These are phyloP conservation scores for Osedax fenrisi DNA, from an alignment of 2,888 invertebrate genomes.

Conservation along the genomic window DNA sequence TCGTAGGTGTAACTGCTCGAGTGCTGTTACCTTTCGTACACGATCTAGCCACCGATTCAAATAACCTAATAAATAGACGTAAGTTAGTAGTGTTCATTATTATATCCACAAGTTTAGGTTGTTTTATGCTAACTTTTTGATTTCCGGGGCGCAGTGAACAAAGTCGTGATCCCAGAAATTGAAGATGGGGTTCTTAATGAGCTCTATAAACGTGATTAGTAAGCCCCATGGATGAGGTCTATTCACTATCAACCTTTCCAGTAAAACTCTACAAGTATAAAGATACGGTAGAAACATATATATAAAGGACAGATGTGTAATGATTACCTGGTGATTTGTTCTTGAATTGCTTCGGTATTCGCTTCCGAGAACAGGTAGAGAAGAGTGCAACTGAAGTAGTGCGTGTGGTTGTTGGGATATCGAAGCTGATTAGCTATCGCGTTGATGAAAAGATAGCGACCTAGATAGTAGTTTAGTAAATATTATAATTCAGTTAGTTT, in stretches of 20 bases:
- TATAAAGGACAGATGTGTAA: no score
- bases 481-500: no score
- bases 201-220: conserved; percentile 92
- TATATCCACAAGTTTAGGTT: not conserved
- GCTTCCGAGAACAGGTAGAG: conserved; percentile 93
- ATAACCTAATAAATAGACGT: conserved; percentile 64
- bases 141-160: conserved; percentile 97
- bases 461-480: no score
- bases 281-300: no score
- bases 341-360: conserved; percentile 90
- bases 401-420: conserved; percentile 98
- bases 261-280: conserved; percentile 61
- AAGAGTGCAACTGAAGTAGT: conserved; percentile 95
- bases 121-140: conserved; percentile 72
- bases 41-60: conserved; percentile 87
- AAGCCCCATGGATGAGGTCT: conserved; percentile 98
- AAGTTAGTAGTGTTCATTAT: no score
- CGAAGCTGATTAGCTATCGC: conserved; percentile 95
- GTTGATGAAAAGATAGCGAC: conserved; percentile 85
- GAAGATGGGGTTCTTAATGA: conserved; percentile 93
- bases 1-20: no score
- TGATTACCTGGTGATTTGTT: conserved; percentile 74
- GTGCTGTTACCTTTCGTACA: no score
- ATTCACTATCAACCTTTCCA: conserved; percentile 92
- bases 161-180: conserved; percentile 99